Evolutionary conservation across 2,113 vertebrate genomes (phyloP), one percentile per base, ranked within the genome.

Genomic region (Chloebia gouldiae): DNA sequence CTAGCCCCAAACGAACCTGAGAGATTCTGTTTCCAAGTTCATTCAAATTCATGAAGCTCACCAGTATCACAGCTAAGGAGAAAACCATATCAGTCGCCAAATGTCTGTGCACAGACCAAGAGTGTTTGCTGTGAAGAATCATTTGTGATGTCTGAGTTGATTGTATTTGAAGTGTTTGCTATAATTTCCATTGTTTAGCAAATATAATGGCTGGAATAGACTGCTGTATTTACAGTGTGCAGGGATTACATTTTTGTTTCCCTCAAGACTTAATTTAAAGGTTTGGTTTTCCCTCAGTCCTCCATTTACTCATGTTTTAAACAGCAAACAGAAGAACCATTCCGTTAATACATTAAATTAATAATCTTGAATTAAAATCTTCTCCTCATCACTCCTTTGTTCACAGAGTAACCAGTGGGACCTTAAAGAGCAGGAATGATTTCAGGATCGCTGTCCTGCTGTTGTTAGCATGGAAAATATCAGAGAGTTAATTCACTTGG

Each of bases 251-350:
- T n/a, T 70, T 91, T 90, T 93, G 35, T 93, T 93, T 59, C 92
- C 88, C 93, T 45, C 57, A 89, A 89, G 93, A 90, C 54, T 65
- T 93, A 92, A 96, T 96, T 96, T 95, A 93, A 96, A 91, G 61
- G 33, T 61, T 64, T 94, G 57, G 13, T 91, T 97, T 95, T 91
- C 88, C 42, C 56, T 89, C 37, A 81, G 53, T 91, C 95, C 80
- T 83, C 68, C 57, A 66, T 92, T 96, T 93, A 86, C 65, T 90
- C 3, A 0, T 90, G 54, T 85, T 91, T 94, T 73, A 30, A 70
- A 86, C 30, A 88, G 47, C 45, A 90, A 93, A 90, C 4, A 20
- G 70, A 90, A 90, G 69, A 93, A 50, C 20, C 9, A n/a, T 87
- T 91, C 40, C 45, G 21, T 51, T 81, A 92, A 93, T 9, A 6